Evolutionary conservation across 2,888 invertebrate genomes (phyloP).

Genomic region (Blomia tropicalis): DNA sequence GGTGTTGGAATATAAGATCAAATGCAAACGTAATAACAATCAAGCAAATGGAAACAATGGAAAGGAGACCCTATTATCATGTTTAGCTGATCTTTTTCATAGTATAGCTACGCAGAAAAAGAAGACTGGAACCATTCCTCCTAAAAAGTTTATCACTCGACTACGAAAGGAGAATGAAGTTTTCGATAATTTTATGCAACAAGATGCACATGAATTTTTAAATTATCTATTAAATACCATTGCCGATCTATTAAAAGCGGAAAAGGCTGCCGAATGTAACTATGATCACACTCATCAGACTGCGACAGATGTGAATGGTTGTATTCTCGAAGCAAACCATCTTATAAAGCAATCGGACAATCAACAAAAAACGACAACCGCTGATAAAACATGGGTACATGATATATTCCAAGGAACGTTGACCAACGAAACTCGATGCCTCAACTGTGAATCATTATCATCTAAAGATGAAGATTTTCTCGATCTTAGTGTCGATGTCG

Average conservation of each 20-base stretch:
- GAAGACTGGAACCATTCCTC: constrained; percentile 94
- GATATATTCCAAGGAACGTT: constrained; percentile 99
- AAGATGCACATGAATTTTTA: constrained; percentile 98
- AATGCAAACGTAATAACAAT: constrained; percentile 54
- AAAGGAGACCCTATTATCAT: constrained; percentile 91
- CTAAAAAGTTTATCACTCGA: constrained; percentile 97
- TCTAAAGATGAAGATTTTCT: constrained; percentile 94
- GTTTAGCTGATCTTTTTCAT: constrained; percentile 94
- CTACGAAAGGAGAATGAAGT: constrained; percentile 96
- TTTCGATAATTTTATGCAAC: constrained; percentile 99
- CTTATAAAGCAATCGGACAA: constrained; percentile 24
- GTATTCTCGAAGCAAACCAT: constrained; percentile 22
- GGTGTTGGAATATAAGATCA: constrained; percentile 90
- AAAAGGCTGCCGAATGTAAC: constrained; percentile 17
- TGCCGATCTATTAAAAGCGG: constrained; percentile 66
- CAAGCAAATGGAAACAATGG: constrained; percentile 38
- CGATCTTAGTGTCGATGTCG: constrained; percentile 95
- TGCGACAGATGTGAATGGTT: too few relatives aligned
- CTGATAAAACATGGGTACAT: constrained; percentile 73
- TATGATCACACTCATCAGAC: too few relatives aligned
- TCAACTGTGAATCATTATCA: constrained; percentile 67
- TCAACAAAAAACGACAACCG: constrained; percentile 49
- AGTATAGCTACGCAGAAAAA: constrained; percentile 99
- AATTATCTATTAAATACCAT: constrained; percentile 98
- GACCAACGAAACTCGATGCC: constrained; percentile 94